Percentiles rank a stretch among this genome's conserved stretches.
phyloP scores from a whole-genome alignment of 2,888 invertebrate species.

The Cetonia aurata region DNA sequence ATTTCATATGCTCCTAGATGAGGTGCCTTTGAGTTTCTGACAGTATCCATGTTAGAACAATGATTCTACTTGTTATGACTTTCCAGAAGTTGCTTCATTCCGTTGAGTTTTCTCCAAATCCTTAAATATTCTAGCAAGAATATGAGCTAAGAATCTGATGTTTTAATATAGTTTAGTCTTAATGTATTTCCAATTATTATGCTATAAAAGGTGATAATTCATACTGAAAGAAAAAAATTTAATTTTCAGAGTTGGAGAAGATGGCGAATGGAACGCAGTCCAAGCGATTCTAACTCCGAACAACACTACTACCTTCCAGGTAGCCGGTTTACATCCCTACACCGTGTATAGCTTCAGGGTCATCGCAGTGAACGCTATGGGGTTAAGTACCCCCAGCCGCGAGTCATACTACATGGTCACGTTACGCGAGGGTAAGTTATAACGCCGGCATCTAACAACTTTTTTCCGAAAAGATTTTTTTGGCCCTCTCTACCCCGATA shows the following conservation, averaged over 20 bases:
- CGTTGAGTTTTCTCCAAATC: too few species aligned
- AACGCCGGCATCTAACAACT: constrained; percentile 7
- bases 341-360: constrained; percentile 83
- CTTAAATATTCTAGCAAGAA: too few species aligned
- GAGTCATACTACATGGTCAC: constrained; percentile 82
- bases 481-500: constrained; percentile 8
- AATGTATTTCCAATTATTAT: too few species aligned
- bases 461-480: constrained; percentile 41
- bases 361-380: constrained; percentile 79
- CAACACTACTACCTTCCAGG: constrained; percentile 76
- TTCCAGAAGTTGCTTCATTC: too few species aligned
- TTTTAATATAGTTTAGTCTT: too few species aligned
- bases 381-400: constrained; percentile 76
- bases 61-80: too few species aligned
- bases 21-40: too few species aligned
- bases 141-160: too few species aligned
- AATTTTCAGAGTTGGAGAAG: constrained; percentile 75
- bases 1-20: too few species aligned
- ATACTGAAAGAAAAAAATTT: neutral
- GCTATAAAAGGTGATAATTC: neutral
- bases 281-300: constrained; percentile 73
- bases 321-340: constrained; percentile 77
- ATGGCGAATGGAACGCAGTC: constrained; percentile 76
- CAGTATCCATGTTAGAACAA: too few species aligned
- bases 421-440: constrained; percentile 76